phyloP scores from a whole-genome alignment of 2,797 vertebrate genomes.

The Hoplostethus mediterraneus region DNA sequence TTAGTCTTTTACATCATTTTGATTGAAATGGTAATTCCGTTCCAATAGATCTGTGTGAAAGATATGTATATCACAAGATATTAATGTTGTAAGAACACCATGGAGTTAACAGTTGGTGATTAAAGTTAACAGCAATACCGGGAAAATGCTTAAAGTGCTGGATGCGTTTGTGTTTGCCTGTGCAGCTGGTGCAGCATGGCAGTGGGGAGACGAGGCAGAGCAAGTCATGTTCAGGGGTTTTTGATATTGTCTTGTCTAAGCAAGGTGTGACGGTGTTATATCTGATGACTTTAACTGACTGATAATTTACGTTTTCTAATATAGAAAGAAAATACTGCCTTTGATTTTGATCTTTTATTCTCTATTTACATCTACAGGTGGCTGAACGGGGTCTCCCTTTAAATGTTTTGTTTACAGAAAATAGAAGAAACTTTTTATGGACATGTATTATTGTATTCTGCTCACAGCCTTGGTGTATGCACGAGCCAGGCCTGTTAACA shows the following conservation, averaged over 20 bases:
- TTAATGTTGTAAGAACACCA: background rate
- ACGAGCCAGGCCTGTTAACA: background rate
- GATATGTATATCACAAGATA: background rate
- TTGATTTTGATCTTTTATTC: background rate
- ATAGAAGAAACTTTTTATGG: background rate
- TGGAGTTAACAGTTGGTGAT: conserved; percentile 7
- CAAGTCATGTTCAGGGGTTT: background rate
- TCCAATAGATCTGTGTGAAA: background rate
- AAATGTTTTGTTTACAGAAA: background rate
- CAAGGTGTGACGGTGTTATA: no score
- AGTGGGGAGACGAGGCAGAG: background rate
- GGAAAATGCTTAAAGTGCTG: background rate
- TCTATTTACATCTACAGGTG: background rate
- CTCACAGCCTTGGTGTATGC: background rate
- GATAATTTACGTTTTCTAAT: background rate
- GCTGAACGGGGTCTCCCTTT: background rate
- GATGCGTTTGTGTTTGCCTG: background rate
- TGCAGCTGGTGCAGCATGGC: background rate
- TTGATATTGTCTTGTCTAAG: no score
- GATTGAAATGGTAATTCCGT: conserved; percentile 22
- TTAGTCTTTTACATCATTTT: conserved; percentile 4
- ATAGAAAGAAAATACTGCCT: background rate
- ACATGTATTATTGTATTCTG: no score
- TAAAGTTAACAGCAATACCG: background rate
- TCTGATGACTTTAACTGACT: background rate